Conservation (phyloP, 2,797 vertebrate species). For the Rhinatrema bivittatum region DNA sequence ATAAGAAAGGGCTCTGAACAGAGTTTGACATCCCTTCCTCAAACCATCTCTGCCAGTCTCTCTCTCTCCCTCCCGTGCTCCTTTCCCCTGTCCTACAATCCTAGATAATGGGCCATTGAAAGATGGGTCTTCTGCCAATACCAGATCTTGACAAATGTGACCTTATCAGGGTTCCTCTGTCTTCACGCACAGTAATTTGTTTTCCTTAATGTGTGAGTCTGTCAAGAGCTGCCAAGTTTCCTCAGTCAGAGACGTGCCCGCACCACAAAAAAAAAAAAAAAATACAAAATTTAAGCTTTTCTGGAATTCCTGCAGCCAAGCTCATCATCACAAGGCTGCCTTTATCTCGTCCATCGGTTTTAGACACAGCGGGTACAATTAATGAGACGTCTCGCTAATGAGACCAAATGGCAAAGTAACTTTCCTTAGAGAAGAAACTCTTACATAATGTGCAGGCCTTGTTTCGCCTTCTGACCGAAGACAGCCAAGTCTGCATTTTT, state of each 20-base stretch:
- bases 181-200: neutral
- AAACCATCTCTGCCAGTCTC: neutral
- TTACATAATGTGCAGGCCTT: no score
- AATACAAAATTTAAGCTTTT: neutral
- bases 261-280: no score
- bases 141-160: accelerated
- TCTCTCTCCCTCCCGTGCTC: accelerated
- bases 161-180: neutral
- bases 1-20: neutral
- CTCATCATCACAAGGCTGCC: neutral
- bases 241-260: no score
- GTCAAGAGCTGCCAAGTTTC: neutral
- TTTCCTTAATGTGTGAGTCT: neutral
- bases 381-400: no score
- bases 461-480: no score
- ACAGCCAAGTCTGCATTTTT: no score
- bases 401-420: neutral
- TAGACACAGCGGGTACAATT: neutral
- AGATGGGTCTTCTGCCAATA: neutral
- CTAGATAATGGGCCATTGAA: neutral
- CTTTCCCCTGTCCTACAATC: no score
- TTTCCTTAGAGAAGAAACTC: no score
- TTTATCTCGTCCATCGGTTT: neutral
- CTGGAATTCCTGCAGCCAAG: accelerated
- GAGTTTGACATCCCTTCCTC: neutral